Evolutionary conservation across 1,140 invertebrate genomes (phyloP), one percentile per base, ranked within the genome.

Genomic region (Bombus breviceps): DNA sequence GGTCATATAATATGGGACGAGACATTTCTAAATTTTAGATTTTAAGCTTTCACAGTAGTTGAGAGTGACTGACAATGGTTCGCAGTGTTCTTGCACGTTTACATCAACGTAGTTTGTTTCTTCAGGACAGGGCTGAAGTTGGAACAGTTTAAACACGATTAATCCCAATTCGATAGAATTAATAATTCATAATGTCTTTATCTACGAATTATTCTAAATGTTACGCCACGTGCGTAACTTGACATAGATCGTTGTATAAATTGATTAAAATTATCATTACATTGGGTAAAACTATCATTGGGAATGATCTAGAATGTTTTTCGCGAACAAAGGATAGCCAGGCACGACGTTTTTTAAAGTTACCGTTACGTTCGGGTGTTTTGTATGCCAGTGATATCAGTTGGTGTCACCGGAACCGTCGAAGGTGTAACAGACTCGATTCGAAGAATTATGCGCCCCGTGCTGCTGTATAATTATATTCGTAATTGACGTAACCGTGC

Each of bases 381-480:
- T 85, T 85, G 68, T 85, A 85, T 85, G 83, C 77, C 15, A 25
- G 28, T 13, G 83, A 80, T 47, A 80, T 39, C 68, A 39, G 41
- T 64, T 53, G 57, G 53, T 68, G 68, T 64, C 83, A 80, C 83
- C 83, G 77, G 83, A 85, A 85, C 83, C 68, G 15, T 25, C 76
- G 4, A 28, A 18, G 47, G 34, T 69, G 34, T 64, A 71, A 64
- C 77, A 64, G 57, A 47, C 83, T 80, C 28, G n/a, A 43, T 64
- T 80, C 76, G 34, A 43, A 18, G 75, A 80, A 85, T 80, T 73
- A 72, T 53, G 77, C 66, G 39, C 39, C 28, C n/a, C 5, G 4
- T 22, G 25, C 39, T 22, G 25, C 39, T 22, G 34, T 41, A 59
- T 85, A 85, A 73, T 85, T 72, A 72, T 80, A 73, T 80, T 73